A percentile compares a stretch with the other conserved stretches of the same genome.
Conservation (phyloP, 1,140 invertebrate genomes). For the Bombus consobrinus region DNA sequence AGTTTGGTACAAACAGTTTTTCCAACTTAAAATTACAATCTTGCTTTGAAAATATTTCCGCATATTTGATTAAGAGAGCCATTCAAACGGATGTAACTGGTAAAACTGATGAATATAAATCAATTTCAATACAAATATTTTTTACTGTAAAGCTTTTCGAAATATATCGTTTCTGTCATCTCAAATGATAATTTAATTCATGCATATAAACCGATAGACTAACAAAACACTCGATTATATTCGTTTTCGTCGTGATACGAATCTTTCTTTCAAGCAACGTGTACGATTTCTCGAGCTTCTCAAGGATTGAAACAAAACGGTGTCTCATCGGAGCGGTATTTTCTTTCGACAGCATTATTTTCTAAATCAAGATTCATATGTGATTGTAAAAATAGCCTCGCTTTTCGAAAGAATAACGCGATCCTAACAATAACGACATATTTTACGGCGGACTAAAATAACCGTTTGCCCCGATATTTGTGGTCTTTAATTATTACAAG, state of each 20-base stretch:
- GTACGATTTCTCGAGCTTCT: background rate
- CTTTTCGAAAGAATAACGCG: background rate
- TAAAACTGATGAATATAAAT: too few species aligned
- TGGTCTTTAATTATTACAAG: background rate
- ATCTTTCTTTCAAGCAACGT: slow-evolving; percentile 25
- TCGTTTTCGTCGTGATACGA: background rate
- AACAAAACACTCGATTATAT: background rate
- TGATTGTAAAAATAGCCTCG: background rate
- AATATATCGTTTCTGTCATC: too few species aligned
- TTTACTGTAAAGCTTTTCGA: too few species aligned
- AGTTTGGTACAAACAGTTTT: background rate
- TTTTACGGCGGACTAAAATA: background rate
- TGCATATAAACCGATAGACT: background rate
- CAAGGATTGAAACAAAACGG: background rate
- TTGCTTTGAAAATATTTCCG: too few species aligned
- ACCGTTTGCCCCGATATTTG: background rate
- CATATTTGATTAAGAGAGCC: too few species aligned
- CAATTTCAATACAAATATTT: too few species aligned
- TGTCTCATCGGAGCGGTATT: background rate
- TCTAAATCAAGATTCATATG: background rate
- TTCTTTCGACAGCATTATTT: background rate
- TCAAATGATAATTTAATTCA: too few species aligned
- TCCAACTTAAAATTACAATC: background rate
- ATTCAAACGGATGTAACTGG: too few species aligned
- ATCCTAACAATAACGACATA: background rate